Base-by-base conservation (phyloP, 2,888 invertebrate genomes). In the Cynaeus angustus region DNA sequence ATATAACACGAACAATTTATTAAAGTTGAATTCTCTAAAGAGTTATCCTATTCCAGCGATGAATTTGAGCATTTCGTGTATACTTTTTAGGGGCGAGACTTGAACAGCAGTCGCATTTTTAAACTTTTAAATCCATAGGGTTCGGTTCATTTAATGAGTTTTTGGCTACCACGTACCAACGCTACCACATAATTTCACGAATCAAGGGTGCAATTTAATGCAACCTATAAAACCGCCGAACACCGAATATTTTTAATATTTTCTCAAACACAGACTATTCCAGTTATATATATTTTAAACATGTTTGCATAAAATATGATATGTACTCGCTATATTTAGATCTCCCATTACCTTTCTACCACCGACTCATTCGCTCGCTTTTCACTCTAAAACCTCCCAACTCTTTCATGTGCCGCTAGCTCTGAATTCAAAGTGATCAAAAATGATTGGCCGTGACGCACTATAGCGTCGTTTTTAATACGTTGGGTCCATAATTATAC, bases 91-190 rank as follows among this genome's bases (percentile, higher is more conserved):
- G 52, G 59, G 37, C 52, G 59, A 43, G 45, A 68, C 59, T 52
- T 30, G 28, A 64, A 62, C 52, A 52, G n/a, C 59, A 61, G 43
- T 53, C 58, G 58, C 59, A 33, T 59, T 66, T 70, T 70, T 65
- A 70, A 66, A 70, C 59, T 70, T 70, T 70, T 55, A 70, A 66
- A 70, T 70, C 70, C 66, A 52, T 59, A 37, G 70, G 66, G 70
- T 66, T 68, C 64, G 64, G 68, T 61, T 65, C 37, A 55, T 69
- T 69, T 69, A 69, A 69, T 69, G 69, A 69, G 69, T 65, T 69
- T 65, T 70, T 38, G 62, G 45, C 41, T 56, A 53, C 12, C 58
- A 28, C 33, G 21, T 10, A 33, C 46, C 65, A 46, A 13, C 50
- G 45, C 37, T 9, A 33, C 50, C 66, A 46, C 55, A 45, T 66